phyloP scores from a whole-genome alignment of 2,797 vertebrate species.

The Enteromius unitaeniatus region DNA sequence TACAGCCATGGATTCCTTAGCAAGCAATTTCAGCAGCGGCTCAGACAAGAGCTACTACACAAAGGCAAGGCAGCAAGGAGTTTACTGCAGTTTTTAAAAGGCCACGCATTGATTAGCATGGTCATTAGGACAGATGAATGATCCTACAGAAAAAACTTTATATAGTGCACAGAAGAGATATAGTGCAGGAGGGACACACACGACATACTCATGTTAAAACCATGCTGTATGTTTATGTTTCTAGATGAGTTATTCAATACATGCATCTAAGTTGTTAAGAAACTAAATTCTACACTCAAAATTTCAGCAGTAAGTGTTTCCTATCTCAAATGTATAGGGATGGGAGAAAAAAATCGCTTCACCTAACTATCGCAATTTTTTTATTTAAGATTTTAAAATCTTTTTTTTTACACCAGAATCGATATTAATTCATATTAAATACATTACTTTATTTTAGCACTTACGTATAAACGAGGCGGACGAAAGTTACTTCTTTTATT shows the following conservation, averaged over 20 bases:
- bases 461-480: no score
- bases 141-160: slow-evolving; percentile 12
- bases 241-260: neutral
- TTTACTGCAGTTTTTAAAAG: slow-evolving; percentile 51
- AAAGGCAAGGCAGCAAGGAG: slow-evolving; percentile 35
- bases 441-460: no score
- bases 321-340: no score
- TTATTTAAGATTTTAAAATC: no score
- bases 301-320: neutral
- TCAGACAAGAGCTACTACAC: slow-evolving; percentile 21
- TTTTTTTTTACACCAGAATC: no score
- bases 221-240: neutral
- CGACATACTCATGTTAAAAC: neutral
- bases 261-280: neutral
- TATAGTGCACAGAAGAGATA: slow-evolving; percentile 2
- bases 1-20: slow-evolving; percentile 55
- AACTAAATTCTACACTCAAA: neutral
- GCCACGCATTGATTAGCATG: slow-evolving; percentile 54
- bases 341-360: no score
- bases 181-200: neutral
- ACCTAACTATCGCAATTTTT: no score
- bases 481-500: no score
- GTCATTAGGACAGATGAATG: slow-evolving; percentile 59
- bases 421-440: no score
- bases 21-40: slow-evolving; percentile 57